Evolutionary conservation across 2,888 invertebrate genomes (phyloP), one percentile per base, ranked within the genome.

Genomic region (Choristoneura rosaceana): DNA sequence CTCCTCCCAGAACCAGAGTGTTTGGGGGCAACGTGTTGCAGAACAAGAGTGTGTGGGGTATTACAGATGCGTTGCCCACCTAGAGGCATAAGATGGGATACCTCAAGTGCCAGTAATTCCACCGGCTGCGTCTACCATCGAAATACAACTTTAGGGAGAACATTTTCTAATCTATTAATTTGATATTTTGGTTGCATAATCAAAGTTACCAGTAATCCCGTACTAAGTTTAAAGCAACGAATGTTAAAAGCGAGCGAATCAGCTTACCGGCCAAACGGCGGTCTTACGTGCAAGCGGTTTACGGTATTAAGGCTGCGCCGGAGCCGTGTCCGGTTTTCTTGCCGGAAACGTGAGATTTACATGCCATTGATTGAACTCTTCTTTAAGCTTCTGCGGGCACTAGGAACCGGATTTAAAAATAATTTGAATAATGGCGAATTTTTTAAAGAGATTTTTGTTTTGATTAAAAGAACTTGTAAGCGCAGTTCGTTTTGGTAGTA

Each of bases 211-310:
- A 15, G 64, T 50, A 64, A 64, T 64, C 64, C 64, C 5, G 17
- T 17, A 63, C 45, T 47, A 47, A 63, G 47, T 50, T 64, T 17
- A 64, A 34, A 64, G 63, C 50, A 63, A 64, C 50, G 33, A 64
- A 64, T 64, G 64, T 47, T 62, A 50, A 64, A 62, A 64, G 64
- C 50, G 50, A 50, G 34, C 5, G 64, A 61, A 61, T 61, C 61
- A 38, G 64, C 64, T 64, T 64, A 64, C 50, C 45, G 64, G 50
- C 45, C 50, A 64, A 34, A 64, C 45, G n/a, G 64, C 50, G 64
- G 64, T 64, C 64, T 64, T 47, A 34, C 64, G 50, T n/a, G n/a
- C 64, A 64, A 64, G 50, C 64, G 64, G 64, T 50, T 64, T 64
- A 47, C 34, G 64, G 64, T 64, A 64, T 64, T 64, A 64, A 33